Percentiles rank a stretch among this genome's conserved stretches.
These are phyloP conservation scores for Agrotis clavis DNA, from an alignment of 2,888 invertebrate genomes.

Conservation along the genomic window DNA sequence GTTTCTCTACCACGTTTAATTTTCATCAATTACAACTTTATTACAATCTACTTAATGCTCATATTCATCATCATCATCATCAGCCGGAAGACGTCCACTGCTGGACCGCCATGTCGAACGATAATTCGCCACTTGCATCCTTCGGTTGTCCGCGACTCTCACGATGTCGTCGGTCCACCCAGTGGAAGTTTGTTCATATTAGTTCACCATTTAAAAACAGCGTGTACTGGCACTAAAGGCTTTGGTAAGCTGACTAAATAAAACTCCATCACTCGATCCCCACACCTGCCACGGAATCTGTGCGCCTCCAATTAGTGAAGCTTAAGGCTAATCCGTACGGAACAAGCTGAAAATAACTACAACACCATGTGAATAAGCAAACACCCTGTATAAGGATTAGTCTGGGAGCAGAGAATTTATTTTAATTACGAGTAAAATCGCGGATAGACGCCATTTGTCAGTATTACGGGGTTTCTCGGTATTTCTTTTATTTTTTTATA, in stretches of 20 bases:
- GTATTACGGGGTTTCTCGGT: constrained; percentile 47
- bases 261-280: constrained; percentile 50
- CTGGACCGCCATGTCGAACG: no score
- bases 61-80: not conserved
- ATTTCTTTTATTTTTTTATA: constrained; percentile 29
- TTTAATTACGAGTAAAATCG: constrained; percentile 74
- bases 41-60: accelerated
- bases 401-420: constrained; percentile 71
- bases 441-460: constrained; percentile 48
- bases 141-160: no score
- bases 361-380: constrained; percentile 80
- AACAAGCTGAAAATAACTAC: constrained; percentile 84
- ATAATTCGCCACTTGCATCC: no score
- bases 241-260: constrained; percentile 16
- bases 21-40: not conserved
- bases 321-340: constrained; percentile 81
- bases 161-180: no score
- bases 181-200: no score
- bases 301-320: constrained; percentile 82
- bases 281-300: constrained; percentile 70
- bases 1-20: not conserved
- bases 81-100: no score
- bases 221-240: not conserved
- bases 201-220: not conserved
- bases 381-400: constrained; percentile 72